Evolutionary conservation across 2,797 vertebrate species (phyloP), one percentile per base, ranked within the genome.

Genomic region (Steatocranus sp.): DNA sequence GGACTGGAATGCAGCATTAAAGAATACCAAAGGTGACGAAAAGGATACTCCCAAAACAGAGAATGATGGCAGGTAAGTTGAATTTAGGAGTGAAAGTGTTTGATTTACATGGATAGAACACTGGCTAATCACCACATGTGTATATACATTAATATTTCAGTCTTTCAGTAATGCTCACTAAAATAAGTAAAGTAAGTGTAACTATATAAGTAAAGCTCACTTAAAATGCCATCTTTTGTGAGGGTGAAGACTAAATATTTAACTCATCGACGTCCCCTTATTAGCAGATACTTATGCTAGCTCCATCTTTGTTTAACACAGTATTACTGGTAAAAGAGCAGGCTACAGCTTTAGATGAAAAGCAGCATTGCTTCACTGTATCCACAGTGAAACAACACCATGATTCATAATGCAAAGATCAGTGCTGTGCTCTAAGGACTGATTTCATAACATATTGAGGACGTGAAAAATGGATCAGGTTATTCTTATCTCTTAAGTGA

Each of bases 341-440:
- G 76, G 85, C 32, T 74, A 53, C 49, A 5, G 41, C 78, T 73
- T 7, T 84, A 76, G 54, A 84, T 89, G 81, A 43, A 87, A 76
- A 61, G 18, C 18, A 61, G 56, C 18, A 61, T 61, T 61, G 75
- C 41, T 43, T 48, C 6, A 68, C 58, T 87, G 43, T 80, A 82
- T 73, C n/a, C 34, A 80, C 34, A 36, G 25, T 49, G 36, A 56
- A 68, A 74, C 48, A 85, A 36, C 9, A 1, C 12, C 5, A 9
- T 94, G 90, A 92, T 83, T 94, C 91, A 94, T 51, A 81, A 87
- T 11, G 78, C 87, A 87, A 87, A 83, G 87, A 87, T 23, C 86
- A 83, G 14, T 23, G 4, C 34, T 78, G 18, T 41, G 3, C 15
- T 17, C 78, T 4, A 54, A 66, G 38, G 34, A 87, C 15, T 23